Evolutionary conservation across 2,888 invertebrate species (phyloP), one percentile per base, ranked within the genome.

Genomic region (Prosapia bicincta): DNA sequence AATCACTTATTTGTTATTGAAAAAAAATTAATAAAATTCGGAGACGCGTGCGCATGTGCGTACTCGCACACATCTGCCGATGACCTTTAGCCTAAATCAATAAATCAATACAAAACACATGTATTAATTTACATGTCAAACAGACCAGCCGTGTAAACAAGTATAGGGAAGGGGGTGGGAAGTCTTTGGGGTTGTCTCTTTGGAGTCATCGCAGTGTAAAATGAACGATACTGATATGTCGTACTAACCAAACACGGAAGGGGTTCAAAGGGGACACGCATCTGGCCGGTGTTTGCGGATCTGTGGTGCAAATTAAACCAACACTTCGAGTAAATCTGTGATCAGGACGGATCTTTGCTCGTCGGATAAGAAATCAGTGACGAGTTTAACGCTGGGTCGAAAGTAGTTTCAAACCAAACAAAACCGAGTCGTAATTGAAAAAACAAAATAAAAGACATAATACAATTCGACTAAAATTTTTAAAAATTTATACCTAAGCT

Each of bases 51-150:
- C n/a, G n/a, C n/a, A n/a, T n/a, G n/a, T n/a, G n/a, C n/a, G n/a
- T n/a, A n/a, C n/a, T n/a, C n/a, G n/a, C n/a, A n/a, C n/a, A 54
- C 54, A 54, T n/a, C 54, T 54, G 54, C 20, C 20, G 30, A n/a
- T n/a, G n/a, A n/a, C 15, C 38, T 20, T 54, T 54, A 1, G 3
- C n/a, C 54, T 54, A 6, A 5, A 2, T 13, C 5, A 13, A 54
- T 20, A 54, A 10, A 54, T 54, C 54, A 54, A 54, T 20, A 20
- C 20, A 54, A 68, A 68, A 68, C 26, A 67, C 69, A 74, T 66
- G 73, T 26, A 74, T 74, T 69, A 74, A 74, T 74, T 74, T 74
- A 74, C 74, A 74, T 74, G 26, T 69, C 69, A 74, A 74, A 74
- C 74, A 74, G 69, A 74, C 74, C 54, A 54, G 54, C 20, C 54